Conservation (phyloP, 2,797 vertebrate species). For the Triplophysa yarkandensis region DNA sequence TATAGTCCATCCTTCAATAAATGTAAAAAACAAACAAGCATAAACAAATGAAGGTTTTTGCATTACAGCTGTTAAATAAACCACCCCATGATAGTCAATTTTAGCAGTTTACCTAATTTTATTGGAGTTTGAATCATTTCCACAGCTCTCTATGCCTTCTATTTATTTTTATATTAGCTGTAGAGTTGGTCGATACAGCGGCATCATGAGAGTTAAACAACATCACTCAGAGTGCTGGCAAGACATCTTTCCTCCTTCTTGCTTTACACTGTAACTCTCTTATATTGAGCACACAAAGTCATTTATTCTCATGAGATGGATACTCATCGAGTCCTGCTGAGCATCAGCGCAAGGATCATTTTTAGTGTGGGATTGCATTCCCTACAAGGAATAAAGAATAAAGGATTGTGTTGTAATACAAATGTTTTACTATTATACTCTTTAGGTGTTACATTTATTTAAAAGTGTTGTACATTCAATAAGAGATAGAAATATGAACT, state of each 20-base stretch:
- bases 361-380: conserved; percentile 24
- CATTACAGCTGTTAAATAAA: background rate
- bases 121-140: conserved; percentile 5
- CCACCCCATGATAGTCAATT: background rate
- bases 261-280: conserved; percentile 4
- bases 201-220: conserved; percentile 26
- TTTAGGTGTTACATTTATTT: too few relatives aligned
- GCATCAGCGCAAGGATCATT: conserved; percentile 21
- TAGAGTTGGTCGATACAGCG: conserved; percentile 5
- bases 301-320: conserved; percentile 34
- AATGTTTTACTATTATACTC: background rate
- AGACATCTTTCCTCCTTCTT: conserved; percentile 3
- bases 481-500: too few relatives aligned
- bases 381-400: conserved; percentile 13
- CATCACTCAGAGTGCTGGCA: conserved; percentile 10
- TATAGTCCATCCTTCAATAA: too few relatives aligned
- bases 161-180: conserved; percentile 13
- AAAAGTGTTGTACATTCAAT: too few relatives aligned
- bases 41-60: background rate
- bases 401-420: background rate
- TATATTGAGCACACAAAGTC: background rate
- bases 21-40: conserved; percentile 18
- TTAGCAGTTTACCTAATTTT: background rate
- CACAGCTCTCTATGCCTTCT: background rate
- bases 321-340: background rate